These are phyloP conservation scores for Silurus lanzhouensis DNA, from an alignment of 2,797 vertebrate species.

Conservation along the genomic window DNA sequence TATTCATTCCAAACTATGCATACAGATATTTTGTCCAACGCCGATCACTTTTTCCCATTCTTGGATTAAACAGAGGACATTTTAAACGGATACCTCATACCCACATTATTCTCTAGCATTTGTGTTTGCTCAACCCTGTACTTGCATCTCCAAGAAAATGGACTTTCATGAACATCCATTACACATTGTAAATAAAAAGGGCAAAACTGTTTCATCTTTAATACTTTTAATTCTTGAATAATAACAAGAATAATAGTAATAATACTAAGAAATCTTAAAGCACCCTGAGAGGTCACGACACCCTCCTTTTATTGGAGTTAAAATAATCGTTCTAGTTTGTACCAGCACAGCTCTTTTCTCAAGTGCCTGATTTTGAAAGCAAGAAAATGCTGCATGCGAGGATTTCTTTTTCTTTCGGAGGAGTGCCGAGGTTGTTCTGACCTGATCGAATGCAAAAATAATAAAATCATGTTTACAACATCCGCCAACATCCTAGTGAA, in stretches of 20 bases:
- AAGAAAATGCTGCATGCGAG: neutral
- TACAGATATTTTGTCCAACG: neutral
- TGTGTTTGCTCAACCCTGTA: neutral
- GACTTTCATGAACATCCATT: neutral
- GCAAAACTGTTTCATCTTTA: neutral
- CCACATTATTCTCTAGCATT: neutral
- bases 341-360: neutral
- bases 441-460: neutral
- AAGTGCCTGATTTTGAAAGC: neutral
- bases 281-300: neutral
- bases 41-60: neutral
- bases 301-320: neutral
- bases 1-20: neutral
- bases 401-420: neutral
- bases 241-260: too few relatives aligned
- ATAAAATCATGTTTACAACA: neutral
- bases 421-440: neutral
- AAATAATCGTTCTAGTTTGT: constrained; percentile 3
- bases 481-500: neutral
- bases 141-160: neutral
- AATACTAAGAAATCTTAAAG: neutral
- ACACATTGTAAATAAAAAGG: neutral
- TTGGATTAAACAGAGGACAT: neutral
- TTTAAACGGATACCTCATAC: neutral
- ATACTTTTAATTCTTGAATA: neutral